Conservation (phyloP, 2,888 invertebrate genomes). For the Empis stercorea region DNA sequence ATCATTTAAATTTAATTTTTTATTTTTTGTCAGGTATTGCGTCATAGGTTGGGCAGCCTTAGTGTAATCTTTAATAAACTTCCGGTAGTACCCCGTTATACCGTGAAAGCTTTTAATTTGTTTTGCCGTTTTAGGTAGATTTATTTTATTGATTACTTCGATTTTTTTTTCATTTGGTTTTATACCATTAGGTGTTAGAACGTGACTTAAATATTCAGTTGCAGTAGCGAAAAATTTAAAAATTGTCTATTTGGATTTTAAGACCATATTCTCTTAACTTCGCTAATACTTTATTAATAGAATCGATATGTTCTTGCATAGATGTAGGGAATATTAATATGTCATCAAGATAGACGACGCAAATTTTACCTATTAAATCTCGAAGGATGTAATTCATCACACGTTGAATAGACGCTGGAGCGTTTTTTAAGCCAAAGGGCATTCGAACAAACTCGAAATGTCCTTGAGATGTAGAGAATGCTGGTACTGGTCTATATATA, state of each 20-base stretch:
- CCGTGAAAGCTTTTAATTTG: conserved; percentile 3
- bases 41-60: conserved; percentile 6
- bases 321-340: conserved; percentile 4
- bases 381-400: background rate
- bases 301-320: conserved; percentile 4
- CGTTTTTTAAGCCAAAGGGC: background rate
- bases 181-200: background rate
- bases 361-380: conserved; percentile 1
- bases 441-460: conserved; percentile 8
- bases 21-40: conserved; percentile 5
- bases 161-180: too few relatives aligned
- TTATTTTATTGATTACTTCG: background rate
- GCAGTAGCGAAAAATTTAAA: background rate
- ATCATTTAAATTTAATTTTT: conserved; percentile 4
- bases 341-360: conserved; percentile 5
- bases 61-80: conserved; percentile 6
- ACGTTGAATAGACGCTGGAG: background rate
- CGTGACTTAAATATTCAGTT: background rate
- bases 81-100: conserved; percentile 5
- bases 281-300: conserved; percentile 2
- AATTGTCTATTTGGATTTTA: conserved; percentile 8
- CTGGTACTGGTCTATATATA: conserved; percentile 5
- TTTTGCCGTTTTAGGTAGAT: background rate
- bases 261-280: conserved; percentile 1
- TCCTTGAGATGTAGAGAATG: conserved; percentile 7